Percentiles rank a stretch among this genome's conserved stretches.
These are phyloP conservation scores for Pachymerium ferrugineum DNA, from an alignment of 2,888 invertebrate species.

Conservation along the genomic window DNA sequence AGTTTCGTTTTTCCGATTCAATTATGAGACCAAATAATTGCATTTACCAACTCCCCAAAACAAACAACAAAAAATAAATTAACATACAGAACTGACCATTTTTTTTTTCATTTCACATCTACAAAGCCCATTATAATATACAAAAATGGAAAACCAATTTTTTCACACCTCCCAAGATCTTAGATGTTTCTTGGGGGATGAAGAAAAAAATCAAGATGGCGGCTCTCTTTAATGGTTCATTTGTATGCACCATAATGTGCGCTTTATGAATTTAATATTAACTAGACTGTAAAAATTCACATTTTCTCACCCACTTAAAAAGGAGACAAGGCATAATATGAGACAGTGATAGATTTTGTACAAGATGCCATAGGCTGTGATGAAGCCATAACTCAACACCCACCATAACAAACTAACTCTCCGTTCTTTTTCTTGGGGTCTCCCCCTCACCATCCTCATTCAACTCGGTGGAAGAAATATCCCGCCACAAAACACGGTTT, in stretches of 20 bases:
- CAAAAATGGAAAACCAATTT: too few relatives aligned
- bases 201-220: constrained; percentile 31
- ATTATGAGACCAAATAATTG: constrained; percentile 1
- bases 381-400: constrained; percentile 32
- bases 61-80: not conserved
- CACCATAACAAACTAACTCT: constrained; percentile 22
- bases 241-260: constrained; percentile 34
- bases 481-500: constrained; percentile 23
- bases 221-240: constrained; percentile 32
- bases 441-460: not conserved
- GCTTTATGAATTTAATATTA: constrained; percentile 35
- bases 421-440: not conserved
- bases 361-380: constrained; percentile 28
- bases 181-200: too few relatives aligned
- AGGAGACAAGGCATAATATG: constrained; percentile 30
- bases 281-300: constrained; percentile 34
- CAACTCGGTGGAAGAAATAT: constrained; percentile 15
- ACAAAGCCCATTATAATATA: too few relatives aligned
- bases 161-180: too few relatives aligned
- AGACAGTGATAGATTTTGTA: constrained; percentile 33
- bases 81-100: not conserved
- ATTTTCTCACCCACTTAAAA: constrained; percentile 29
- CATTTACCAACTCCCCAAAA: not conserved
- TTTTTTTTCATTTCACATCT: too few relatives aligned
- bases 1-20: constrained; percentile 12